Percentiles rank a stretch among this genome's conserved stretches.
phyloP scores from a whole-genome alignment of 2,797 vertebrate genomes.

The Paedocypris micromegethes region DNA sequence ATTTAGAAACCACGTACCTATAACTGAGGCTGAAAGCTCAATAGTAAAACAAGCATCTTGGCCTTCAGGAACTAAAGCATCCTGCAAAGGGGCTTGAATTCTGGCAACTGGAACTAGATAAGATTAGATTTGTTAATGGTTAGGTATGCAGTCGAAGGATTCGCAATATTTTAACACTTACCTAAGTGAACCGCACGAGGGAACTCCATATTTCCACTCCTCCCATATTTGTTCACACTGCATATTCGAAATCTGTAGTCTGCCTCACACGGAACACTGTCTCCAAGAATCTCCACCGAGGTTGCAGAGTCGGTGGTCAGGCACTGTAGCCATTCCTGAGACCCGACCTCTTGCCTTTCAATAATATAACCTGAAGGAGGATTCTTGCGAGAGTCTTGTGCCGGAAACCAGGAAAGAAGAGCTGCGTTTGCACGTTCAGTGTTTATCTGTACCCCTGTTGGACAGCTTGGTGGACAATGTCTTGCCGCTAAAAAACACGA shows the following conservation, averaged over 20 bases:
- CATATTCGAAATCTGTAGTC: constrained; percentile 90
- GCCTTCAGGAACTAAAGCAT: constrained; percentile 72
- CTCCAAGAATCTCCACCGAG: constrained; percentile 83
- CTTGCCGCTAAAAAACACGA: constrained; percentile 71
- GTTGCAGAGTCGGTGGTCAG: constrained; percentile 84
- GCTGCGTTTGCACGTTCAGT: constrained; percentile 80
- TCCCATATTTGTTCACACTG: constrained; percentile 84
- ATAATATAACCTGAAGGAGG: constrained; percentile 82
- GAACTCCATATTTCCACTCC: constrained; percentile 86
- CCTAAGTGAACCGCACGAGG: constrained; percentile 83
- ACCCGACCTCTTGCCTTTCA: constrained; percentile 82
- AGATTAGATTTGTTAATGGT: constrained; percentile 9
- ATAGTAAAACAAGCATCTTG: constrained; percentile 83
- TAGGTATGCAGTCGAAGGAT: neutral
- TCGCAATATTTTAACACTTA: constrained; percentile 56
- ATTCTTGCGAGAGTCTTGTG: constrained; percentile 73
- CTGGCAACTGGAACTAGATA: constrained; percentile 81
- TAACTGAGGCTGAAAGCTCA: constrained; percentile 80
- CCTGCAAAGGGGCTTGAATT: constrained; percentile 82
- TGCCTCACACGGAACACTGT: constrained; percentile 84
- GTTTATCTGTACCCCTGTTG: constrained; percentile 81
- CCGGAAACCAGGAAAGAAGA: constrained; percentile 84
- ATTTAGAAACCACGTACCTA: constrained; percentile 84
- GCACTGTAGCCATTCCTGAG: constrained; percentile 88
- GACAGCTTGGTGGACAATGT: constrained; percentile 80